These are phyloP conservation scores for Montipora capitata DNA, from an alignment of 92 coral and sea anemone genomes.

Conservation along the genomic window DNA sequence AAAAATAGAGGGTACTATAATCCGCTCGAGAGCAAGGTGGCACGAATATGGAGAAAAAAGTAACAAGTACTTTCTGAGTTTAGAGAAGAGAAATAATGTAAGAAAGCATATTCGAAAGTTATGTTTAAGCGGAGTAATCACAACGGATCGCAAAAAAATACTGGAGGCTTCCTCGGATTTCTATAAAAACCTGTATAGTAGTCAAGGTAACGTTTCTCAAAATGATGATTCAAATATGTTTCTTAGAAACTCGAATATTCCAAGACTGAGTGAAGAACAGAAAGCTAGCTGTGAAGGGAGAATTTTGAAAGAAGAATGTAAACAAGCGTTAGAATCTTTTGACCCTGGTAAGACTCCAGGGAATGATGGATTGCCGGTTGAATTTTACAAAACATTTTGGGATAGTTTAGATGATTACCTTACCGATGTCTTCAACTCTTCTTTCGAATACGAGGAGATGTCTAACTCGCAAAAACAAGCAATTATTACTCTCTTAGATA, in stretches of 20 bases:
- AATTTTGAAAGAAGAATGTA: too few species aligned
- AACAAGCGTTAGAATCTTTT: not conserved
- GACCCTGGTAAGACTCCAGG: not conserved
- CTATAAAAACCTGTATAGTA: not conserved
- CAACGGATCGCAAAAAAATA: not conserved
- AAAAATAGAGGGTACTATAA: slow-evolving; percentile 27
- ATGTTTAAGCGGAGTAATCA: slow-evolving; percentile 27
- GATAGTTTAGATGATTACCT: not conserved
- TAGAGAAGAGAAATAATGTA: slow-evolving; percentile 24
- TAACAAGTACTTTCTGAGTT: slow-evolving; percentile 20
- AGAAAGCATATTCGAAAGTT: slow-evolving; percentile 29
- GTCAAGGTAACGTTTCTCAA: not conserved
- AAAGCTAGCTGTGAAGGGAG: too few species aligned
- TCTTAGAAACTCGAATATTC: too few species aligned
- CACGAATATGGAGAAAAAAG: slow-evolving; percentile 30
- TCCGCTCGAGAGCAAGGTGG: slow-evolving; percentile 39
- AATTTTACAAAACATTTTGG: slow-evolving; percentile 3
- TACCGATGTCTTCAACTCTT: not conserved
- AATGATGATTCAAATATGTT: too few species aligned
- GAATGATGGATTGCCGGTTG: slow-evolving; percentile 12
- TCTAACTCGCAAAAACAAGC: slow-evolving; percentile 43
- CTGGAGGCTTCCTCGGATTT: not conserved
- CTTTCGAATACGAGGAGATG: slow-evolving; percentile 7
- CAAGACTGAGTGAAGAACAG: too few species aligned
- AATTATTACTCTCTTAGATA: slow-evolving; percentile 33